These are phyloP conservation scores for Tetrax tetrax DNA, from an alignment of 2,113 vertebrate species.

Conservation along the genomic window DNA sequence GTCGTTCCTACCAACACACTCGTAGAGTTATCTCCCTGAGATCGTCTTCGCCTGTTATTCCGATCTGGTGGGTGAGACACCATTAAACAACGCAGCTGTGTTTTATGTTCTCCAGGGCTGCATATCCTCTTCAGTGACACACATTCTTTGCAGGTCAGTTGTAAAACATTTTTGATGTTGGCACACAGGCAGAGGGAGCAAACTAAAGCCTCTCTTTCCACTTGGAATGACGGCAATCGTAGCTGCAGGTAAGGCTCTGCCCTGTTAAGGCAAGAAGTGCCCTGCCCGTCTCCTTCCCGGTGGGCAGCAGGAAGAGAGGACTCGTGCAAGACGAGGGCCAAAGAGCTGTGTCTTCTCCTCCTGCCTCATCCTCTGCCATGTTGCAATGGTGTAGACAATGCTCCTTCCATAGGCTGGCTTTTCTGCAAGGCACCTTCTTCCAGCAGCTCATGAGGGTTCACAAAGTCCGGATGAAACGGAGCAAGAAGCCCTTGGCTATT, in stretches of 20 bases:
- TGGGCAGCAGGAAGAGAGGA: not conserved
- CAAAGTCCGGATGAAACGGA: not conserved
- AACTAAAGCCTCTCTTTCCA: not conserved
- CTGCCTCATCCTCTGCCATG: not conserved
- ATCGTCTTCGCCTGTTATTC: constrained; percentile 40
- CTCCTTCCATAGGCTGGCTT: accelerated
- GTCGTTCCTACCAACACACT: constrained; percentile 29
- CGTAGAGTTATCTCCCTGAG: constrained; percentile 46
- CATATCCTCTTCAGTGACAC: constrained; percentile 60
- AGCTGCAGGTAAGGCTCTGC: not conserved
- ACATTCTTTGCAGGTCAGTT: constrained; percentile 72
- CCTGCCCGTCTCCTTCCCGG: not conserved
- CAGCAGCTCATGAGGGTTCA: not conserved
- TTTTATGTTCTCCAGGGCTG: constrained; percentile 50
- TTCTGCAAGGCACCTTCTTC: not conserved
- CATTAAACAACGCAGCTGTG: constrained; percentile 67
- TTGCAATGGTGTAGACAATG: not conserved
- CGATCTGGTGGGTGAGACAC: not conserved
- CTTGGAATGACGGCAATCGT: not conserved
- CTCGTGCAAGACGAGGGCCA: not conserved
- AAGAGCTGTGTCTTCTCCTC: not conserved
- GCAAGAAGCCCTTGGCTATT: not conserved
- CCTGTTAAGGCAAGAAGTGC: not conserved
- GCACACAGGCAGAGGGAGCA: not conserved
- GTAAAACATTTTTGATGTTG: constrained; percentile 64